Percentiles rank a stretch among this genome's conserved stretches.
Conservation (phyloP, 2,113 vertebrate species). For the Lepidothrix coronata region DNA sequence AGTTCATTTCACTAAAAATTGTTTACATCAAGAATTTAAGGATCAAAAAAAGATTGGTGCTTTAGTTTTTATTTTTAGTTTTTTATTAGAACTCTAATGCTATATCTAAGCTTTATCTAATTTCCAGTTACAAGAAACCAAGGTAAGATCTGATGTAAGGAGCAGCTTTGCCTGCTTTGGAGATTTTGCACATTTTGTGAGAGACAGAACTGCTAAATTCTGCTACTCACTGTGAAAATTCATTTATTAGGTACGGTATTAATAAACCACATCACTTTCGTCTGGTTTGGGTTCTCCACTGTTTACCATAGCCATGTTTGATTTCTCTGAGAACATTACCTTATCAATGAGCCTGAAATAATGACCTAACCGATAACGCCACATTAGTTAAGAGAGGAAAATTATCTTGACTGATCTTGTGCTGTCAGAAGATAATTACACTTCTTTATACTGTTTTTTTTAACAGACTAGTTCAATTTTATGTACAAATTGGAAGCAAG, state of each 20-base stretch:
- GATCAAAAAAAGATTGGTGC: neutral
- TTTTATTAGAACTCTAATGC: neutral
- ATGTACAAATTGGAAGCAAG: conserved; percentile 93
- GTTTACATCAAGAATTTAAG: neutral
- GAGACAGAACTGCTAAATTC: neutral
- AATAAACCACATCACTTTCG: neutral
- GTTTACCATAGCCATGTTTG: neutral
- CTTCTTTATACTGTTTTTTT: neutral
- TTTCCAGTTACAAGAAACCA: neutral
- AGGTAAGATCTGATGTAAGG: neutral
- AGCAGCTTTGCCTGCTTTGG: neutral
- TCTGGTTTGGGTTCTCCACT: neutral
- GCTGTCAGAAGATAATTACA: neutral
- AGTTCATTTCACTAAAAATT: neutral
- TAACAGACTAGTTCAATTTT: conserved; percentile 92
- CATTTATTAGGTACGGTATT: neutral
- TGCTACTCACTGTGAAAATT: neutral
- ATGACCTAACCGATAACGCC: neutral
- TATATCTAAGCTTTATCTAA: neutral
- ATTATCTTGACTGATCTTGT: neutral
- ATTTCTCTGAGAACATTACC: neutral
- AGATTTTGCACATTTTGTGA: neutral
- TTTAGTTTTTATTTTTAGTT: neutral
- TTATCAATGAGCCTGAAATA: neutral
- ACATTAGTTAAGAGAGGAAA: neutral